Percentiles rank a stretch among this genome's conserved stretches.
Conservation (phyloP, 2,797 vertebrate species). For the Enteromius viviparus region DNA sequence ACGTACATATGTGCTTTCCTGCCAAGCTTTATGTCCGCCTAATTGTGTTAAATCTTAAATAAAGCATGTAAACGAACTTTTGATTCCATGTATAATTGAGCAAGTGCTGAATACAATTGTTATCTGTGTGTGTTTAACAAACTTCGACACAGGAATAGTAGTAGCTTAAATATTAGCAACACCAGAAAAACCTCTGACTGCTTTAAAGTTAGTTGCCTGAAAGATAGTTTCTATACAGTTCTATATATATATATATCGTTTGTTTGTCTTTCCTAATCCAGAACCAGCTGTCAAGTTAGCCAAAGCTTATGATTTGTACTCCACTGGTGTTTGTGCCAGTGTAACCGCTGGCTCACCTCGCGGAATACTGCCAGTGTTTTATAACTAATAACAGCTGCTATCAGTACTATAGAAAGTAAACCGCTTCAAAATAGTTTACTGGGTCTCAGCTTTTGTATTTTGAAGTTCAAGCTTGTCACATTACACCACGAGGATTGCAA, state of each 20-base stretch:
- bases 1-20: neutral
- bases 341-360: neutral
- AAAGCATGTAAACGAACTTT: neutral
- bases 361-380: neutral
- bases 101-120: neutral
- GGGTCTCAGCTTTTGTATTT: neutral
- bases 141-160: neutral
- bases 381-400: neutral
- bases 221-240: neutral
- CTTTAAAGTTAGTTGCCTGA: neutral
- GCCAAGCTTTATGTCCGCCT: neutral
- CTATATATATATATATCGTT: no score
- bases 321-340: neutral
- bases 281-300: neutral
- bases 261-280: neutral
- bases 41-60: neutral
- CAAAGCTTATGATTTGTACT: neutral
- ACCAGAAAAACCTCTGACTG: neutral
- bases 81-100: neutral
- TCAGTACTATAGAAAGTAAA: neutral
- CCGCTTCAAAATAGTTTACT: neutral
- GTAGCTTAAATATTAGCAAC: neutral
- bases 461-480: neutral
- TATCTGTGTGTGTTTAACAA: neutral
- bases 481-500: constrained; percentile 53